Base-by-base conservation (phyloP, 2,888 invertebrate species). In the Sphecodes monilicornis region DNA sequence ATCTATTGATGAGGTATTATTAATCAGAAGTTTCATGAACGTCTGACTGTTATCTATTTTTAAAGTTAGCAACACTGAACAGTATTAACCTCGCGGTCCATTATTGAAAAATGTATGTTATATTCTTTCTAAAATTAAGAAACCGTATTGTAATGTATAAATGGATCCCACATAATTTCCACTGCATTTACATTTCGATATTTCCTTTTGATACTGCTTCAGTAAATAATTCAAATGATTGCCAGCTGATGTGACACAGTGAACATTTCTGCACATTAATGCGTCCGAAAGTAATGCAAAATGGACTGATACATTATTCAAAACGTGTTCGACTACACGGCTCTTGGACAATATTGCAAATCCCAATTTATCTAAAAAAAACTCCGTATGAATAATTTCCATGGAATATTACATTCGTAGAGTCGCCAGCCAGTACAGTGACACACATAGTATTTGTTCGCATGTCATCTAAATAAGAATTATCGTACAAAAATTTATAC, bases 261-360 rank as follows among this genome's bases (percentile, higher is more conserved):
- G 22, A 50, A 50, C n/a, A n/a, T 50, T 50, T 10, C 22, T n/a
- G 50, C 50, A 54, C 10, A n/a, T 54, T 54, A 54, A 54, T 54
- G n/a, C n/a, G 3, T n/a, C 10, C 10, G n/a, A 54, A n/a, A 50
- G n/a, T n/a, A 54, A 54, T 54, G 50, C n/a, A 54, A 54, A 54
- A 54, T 10, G n/a, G 50, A 54, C 50, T 54, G 50, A 54, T 54
- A 54, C n/a, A n/a, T 54, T 54, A 54, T 54, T 54, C 50, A 54
- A 10, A 54, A 54, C n/a, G n/a, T 2, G 50, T n/a, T 54, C 50
- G 50, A 54, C n/a, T 54, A n/a, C 50, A 54, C 8, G 10, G 22
- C 10, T n/a, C n/a, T n/a, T 3, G 10, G 10, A 54, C 50, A 54
- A 54, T 10, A n/a, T n/a, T n/a, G 50, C 50, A 50, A 50, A 54